Base-by-base conservation (phyloP, 2,113 vertebrate species). In the Zosterops borbonicus region DNA sequence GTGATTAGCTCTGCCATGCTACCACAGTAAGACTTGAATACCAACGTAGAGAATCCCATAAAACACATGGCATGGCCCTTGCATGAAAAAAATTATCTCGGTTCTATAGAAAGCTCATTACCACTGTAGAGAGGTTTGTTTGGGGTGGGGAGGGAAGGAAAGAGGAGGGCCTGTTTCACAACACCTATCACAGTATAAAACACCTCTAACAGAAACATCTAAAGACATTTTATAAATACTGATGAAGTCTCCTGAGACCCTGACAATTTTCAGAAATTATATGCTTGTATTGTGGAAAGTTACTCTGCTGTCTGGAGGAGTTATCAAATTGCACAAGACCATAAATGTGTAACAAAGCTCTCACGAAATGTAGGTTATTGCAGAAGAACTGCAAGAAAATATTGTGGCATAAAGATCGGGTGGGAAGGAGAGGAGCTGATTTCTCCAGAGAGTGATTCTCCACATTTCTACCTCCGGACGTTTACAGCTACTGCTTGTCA, bases 41-140 rank as follows among this genome's bases (percentile, higher is more conserved):
- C 3, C 0, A 1, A 9, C 0, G 0, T 4, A 22, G 29, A 84
- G 47, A 91, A 78, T 35, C 12, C 46, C 27, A 42, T 2, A 3
- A 33, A 35, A 49, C 5, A 5, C 24, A 35, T 7, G 19, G 28
- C 28, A 80, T 0, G 0, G 20, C 6, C 17, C 31, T 71, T 53
- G 18, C 37, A 60, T 9, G 8, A 39, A 94, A 79, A 88, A 55
- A 37, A 35, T 1, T 44, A 5, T 28, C 58, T 46, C 0, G 0
- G 14, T 70, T 59, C 35, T 23, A 28, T 3, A 24, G 41, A 77
- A 85, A 63, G 83, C 35, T 89, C 42, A 62, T 83, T 83, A 53
- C 4, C 4, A 2, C 28, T 55, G 12, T 12, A 46, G 55, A 87
- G 35, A 55, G 46, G 46, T 46, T 91, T 83, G 55, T 5, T 87